These are phyloP conservation scores for Sternotherus odoratus DNA, from an alignment of 2,797 vertebrate genomes.

Conservation along the genomic window DNA sequence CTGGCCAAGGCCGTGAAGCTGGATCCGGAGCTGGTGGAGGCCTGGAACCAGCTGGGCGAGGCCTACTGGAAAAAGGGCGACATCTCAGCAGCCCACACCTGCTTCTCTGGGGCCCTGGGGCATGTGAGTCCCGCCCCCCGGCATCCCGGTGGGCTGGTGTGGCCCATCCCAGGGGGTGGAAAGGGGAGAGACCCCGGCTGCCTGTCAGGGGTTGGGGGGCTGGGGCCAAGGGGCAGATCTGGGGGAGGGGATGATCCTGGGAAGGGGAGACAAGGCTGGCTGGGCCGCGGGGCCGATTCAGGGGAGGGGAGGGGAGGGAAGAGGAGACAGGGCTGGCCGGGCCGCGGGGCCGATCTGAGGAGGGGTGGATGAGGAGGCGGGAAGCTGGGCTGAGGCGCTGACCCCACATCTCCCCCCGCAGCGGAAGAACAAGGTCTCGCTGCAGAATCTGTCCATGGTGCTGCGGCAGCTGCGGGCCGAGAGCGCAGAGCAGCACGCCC, in stretches of 20 bases:
- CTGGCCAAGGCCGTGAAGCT: slow-evolving; percentile 92
- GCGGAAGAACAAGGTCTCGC: slow-evolving; percentile 93
- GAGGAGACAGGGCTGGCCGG: no score
- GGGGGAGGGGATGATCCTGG: no score
- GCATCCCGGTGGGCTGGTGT: neutral
- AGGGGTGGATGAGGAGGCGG: neutral
- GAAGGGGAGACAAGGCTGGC: neutral
- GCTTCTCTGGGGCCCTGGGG: slow-evolving; percentile 91
- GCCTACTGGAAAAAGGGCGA: slow-evolving; percentile 96
- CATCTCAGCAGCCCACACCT: slow-evolving; percentile 87
- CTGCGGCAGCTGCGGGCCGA: slow-evolving; percentile 86
- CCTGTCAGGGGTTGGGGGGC: no score
- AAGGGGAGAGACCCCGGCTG: neutral
- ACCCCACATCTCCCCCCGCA: slow-evolving; percentile 40
- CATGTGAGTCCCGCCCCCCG: slow-evolving; percentile 79
- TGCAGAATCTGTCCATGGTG: slow-evolving; percentile 93
- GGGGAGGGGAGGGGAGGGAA: no score
- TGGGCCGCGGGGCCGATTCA: neutral
- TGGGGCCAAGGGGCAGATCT: neutral
- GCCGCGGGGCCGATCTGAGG: no score
- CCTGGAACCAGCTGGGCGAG: slow-evolving; percentile 93
- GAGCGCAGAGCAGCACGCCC: slow-evolving; percentile 78
- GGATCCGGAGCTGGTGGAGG: slow-evolving; percentile 90
- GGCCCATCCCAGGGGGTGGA: neutral
- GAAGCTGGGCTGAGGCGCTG: neutral